phyloP scores from a whole-genome alignment of 1,140 invertebrate species.

The Drosophila orosa region DNA sequence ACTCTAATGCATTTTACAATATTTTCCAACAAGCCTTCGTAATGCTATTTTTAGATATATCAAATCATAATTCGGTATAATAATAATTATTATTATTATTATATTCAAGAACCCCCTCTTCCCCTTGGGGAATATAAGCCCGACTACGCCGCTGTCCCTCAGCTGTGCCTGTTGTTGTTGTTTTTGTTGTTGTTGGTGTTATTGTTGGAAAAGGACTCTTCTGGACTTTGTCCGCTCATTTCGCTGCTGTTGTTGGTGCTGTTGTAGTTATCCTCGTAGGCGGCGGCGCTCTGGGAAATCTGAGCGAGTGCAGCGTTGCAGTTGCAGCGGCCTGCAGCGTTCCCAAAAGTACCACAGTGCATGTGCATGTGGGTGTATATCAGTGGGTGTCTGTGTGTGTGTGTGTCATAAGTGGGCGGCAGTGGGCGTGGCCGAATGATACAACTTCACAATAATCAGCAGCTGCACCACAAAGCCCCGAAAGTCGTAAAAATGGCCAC shows the following conservation, averaged over 20 bases:
- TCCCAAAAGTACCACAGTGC: slow-evolving; percentile 33
- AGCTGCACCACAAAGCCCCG: slow-evolving; percentile 48
- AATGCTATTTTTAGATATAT: background rate
- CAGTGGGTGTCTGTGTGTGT: slow-evolving; percentile 5
- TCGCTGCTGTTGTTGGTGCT: slow-evolving; percentile 45
- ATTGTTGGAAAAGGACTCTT: slow-evolving; percentile 38
- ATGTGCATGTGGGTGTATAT: slow-evolving; percentile 25
- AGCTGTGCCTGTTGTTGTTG: background rate
- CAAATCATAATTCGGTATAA: background rate
- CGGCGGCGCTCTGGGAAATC: slow-evolving; percentile 75
- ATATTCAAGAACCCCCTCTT: slow-evolving; percentile 4
- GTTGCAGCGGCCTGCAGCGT: slow-evolving; percentile 38
- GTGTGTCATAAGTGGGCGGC: slow-evolving; percentile 6
- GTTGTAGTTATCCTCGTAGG: slow-evolving; percentile 53
- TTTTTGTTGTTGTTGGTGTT: slow-evolving; percentile 39
- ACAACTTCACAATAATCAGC: slow-evolving; percentile 53
- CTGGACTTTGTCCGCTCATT: slow-evolving; percentile 50
- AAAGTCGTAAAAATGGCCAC: slow-evolving; percentile 74
- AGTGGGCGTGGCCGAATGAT: slow-evolving; percentile 40
- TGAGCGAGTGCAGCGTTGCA: slow-evolving; percentile 64
- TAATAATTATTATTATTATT: background rate
- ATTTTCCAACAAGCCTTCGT: background rate
- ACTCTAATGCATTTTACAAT: too few relatives aligned
- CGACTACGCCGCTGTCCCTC: slow-evolving; percentile 22
- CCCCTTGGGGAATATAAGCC: background rate